Evolutionary conservation across 2,888 invertebrate species (phyloP).

Genomic region (Parapristionchus giblindavisi): DNA sequence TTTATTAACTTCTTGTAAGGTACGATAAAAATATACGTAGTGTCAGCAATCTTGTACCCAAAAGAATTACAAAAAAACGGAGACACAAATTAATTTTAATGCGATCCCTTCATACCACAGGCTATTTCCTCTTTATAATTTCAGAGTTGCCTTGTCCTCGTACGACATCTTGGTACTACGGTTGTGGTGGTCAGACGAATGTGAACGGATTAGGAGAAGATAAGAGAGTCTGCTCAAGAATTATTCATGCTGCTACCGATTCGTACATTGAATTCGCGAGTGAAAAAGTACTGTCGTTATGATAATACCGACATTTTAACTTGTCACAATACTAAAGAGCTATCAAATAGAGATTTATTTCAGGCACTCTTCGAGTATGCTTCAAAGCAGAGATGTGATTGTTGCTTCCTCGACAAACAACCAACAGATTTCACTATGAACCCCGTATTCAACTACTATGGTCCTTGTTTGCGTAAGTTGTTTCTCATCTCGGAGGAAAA

Average conservation of each 20-base stretch:
- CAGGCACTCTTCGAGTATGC: conserved; percentile 15
- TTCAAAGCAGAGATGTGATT: background rate
- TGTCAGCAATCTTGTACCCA: no score
- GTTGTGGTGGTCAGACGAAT: background rate
- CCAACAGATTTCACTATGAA: background rate
- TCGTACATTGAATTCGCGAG: background rate
- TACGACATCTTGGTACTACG: background rate
- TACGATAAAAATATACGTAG: no score
- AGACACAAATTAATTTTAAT: background rate
- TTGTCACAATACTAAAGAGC: no score
- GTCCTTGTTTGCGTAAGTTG: conserved; percentile 16
- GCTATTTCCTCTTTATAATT: background rate
- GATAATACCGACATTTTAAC: no score
- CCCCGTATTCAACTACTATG: conserved; percentile 31
- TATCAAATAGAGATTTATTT: no score
- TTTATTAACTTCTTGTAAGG: background rate
- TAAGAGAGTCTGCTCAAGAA: conserved; percentile 18
- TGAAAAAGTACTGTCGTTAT: no score
- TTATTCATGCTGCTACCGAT: background rate
- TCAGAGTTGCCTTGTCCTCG: background rate
- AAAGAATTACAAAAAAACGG: no score
- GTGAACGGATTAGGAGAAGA: conserved; percentile 17
- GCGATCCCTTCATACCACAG: background rate
- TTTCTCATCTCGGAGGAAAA: background rate
- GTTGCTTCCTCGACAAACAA: conserved; percentile 14